A percentile compares a stretch with the other conserved stretches of the same genome.
These are phyloP conservation scores for Girardinichthys multiradiatus DNA, from an alignment of 2,113 vertebrate species.

Conservation along the genomic window DNA sequence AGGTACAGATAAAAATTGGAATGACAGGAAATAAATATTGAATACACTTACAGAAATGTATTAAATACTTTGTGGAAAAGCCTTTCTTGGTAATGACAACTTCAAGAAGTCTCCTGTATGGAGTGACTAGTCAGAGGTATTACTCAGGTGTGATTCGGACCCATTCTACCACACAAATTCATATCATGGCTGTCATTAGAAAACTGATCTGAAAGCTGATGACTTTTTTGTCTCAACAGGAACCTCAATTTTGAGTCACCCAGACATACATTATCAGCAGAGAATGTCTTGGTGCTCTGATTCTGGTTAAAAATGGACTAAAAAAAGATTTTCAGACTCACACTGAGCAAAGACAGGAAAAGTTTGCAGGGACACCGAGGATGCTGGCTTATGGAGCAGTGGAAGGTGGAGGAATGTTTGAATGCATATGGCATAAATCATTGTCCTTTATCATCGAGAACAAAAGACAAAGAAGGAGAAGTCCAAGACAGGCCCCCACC, in stretches of 20 bases:
- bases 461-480: slow-evolving; percentile 9
- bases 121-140: no score
- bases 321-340: slow-evolving; percentile 24
- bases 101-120: no score
- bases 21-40: background rate
- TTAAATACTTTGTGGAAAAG: no score
- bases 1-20: background rate
- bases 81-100: no score
- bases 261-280: slow-evolving; percentile 28
- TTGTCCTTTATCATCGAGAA: slow-evolving; percentile 29
- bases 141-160: no score
- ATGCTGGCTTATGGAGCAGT: slow-evolving; percentile 22
- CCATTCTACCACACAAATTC: no score
- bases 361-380: slow-evolving; percentile 3
- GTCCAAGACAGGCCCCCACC: slow-evolving; percentile 16
- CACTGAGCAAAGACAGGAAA: slow-evolving; percentile 30
- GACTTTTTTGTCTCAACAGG: slow-evolving; percentile 32
- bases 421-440: slow-evolving; percentile 26
- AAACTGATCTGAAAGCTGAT: background rate
- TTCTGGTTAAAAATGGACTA: slow-evolving; percentile 16
- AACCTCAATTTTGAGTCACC: slow-evolving; percentile 24
- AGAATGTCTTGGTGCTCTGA: slow-evolving; percentile 19
- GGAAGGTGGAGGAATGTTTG: slow-evolving; percentile 13
- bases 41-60: no score
- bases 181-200: background rate